phyloP scores from a whole-genome alignment of 1,140 invertebrate genomes.

The Agraylea sexmaculata region DNA sequence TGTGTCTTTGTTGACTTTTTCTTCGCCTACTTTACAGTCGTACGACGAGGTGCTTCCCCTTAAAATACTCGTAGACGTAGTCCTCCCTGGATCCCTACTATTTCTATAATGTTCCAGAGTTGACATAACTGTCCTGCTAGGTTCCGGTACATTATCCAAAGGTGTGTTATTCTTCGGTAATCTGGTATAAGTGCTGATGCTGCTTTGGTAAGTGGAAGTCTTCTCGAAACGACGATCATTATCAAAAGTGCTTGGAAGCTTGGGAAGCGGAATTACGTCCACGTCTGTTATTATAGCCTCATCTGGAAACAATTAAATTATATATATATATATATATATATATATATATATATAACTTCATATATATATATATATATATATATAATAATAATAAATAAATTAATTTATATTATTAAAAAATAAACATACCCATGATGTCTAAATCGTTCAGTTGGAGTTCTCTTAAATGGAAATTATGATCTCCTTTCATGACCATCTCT shows the following conservation, averaged over 20 bases:
- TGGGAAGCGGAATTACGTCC: constrained; percentile 39
- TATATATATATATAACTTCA: not conserved
- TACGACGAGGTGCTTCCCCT: too few species aligned
- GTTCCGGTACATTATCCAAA: constrained; percentile 21
- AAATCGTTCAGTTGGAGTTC: constrained; percentile 36
- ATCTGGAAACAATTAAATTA: constrained; percentile 29
- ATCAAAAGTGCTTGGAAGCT: constrained; percentile 36
- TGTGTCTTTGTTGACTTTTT: constrained; percentile 36
- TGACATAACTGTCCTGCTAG: constrained; percentile 28
- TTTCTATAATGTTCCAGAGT: constrained; percentile 33
- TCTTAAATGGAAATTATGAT: constrained; percentile 36
- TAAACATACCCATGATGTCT: constrained; percentile 35
- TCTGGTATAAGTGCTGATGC: constrained; percentile 24
- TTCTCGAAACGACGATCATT: constrained; percentile 27
- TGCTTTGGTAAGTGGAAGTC: constrained; percentile 26
- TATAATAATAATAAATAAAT: not conserved
- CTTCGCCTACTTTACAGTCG: constrained; percentile 25
- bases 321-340: too few species aligned
- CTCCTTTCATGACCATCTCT: constrained; percentile 39
- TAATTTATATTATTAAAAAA: not conserved
- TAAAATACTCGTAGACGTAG: constrained; percentile 26
- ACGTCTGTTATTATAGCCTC: constrained; percentile 38
- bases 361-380: not conserved
- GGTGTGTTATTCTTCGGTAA: constrained; percentile 22
- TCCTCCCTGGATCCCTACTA: constrained; percentile 28